A percentile compares a stretch with the other conserved stretches of the same genome.
Evolutionary conservation across 2,797 vertebrate genomes (phyloP).

Genomic region (Thripadectes ignobilis): DNA sequence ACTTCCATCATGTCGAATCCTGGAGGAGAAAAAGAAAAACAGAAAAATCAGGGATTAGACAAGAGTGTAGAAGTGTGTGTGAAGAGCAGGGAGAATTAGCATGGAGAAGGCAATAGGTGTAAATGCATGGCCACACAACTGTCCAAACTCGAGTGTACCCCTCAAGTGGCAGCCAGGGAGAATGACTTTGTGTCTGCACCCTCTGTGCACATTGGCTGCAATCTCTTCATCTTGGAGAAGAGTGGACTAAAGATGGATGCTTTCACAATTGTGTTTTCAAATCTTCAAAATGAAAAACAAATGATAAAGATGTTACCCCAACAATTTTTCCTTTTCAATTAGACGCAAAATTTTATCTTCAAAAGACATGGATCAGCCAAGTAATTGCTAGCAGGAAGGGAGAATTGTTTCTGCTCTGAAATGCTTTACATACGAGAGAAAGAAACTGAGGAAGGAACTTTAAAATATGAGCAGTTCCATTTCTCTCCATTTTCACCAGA

Average conservation of each 20-base stretch:
- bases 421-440: neutral
- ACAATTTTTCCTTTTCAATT: neutral
- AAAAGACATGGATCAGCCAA: neutral
- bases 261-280: neutral
- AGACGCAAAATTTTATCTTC: neutral
- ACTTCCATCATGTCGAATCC: slow-evolving; percentile 94
- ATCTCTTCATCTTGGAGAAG: neutral
- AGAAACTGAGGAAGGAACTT: neutral
- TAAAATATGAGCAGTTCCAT: neutral
- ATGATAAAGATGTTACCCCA: neutral
- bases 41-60: neutral
- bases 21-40: slow-evolving; percentile 30
- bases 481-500: neutral
- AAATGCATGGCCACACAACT: neutral
- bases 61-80: neutral
- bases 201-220: neutral
- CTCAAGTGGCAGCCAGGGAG: neutral
- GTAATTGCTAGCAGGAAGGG: slow-evolving; percentile 6
- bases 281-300: neutral
- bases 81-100: neutral
- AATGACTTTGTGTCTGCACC: neutral
- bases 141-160: neutral
- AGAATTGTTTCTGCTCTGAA: neutral
- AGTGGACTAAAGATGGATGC: neutral
- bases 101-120: neutral